These are phyloP conservation scores for Proisotoma minuta DNA, from an alignment of 2,888 invertebrate species.

Conservation along the genomic window DNA sequence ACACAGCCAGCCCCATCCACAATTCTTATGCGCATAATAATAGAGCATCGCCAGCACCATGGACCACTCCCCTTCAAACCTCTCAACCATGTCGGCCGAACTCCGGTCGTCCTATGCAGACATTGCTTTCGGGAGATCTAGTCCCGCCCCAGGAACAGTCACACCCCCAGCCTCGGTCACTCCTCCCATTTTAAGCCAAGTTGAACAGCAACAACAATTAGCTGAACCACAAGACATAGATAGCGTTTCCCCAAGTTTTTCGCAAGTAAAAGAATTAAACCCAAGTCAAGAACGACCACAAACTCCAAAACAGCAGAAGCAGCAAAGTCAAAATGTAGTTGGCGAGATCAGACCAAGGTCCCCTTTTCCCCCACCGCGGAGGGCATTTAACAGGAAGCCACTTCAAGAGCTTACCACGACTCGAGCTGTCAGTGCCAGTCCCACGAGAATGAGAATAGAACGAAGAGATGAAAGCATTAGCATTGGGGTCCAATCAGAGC, in stretches of 20 bases:
- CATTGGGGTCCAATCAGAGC: no score
- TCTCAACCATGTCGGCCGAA: slow-evolving; percentile 24
- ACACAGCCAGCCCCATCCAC: no score
- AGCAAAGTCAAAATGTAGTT: not conserved
- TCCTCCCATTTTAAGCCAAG: not conserved
- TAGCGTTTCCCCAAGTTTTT: not conserved
- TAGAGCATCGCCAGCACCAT: not conserved
- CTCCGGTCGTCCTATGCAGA: slow-evolving; percentile 59
- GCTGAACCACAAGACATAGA: not conserved
- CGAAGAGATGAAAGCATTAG: no score
- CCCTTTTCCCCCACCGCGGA: no score
- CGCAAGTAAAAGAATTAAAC: not conserved
- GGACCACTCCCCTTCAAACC: slow-evolving; percentile 62
- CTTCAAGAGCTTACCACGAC: not conserved
- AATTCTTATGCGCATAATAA: no score
- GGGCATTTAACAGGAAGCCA: not conserved
- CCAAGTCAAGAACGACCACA: not conserved
- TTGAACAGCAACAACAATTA: slow-evolving; percentile 13
- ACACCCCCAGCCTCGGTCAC: not conserved
- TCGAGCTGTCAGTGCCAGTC: slow-evolving; percentile 38
- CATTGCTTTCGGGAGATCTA: slow-evolving; percentile 63
- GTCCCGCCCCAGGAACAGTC: slow-evolving; percentile 50
- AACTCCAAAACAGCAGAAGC: not conserved
- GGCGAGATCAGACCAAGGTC: not conserved
- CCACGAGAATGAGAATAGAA: no score